Percentiles rank a stretch among this genome's conserved stretches.
These are phyloP conservation scores for Trachelus stipa DNA, from an alignment of 2,888 invertebrate genomes.

Conservation along the genomic window DNA sequence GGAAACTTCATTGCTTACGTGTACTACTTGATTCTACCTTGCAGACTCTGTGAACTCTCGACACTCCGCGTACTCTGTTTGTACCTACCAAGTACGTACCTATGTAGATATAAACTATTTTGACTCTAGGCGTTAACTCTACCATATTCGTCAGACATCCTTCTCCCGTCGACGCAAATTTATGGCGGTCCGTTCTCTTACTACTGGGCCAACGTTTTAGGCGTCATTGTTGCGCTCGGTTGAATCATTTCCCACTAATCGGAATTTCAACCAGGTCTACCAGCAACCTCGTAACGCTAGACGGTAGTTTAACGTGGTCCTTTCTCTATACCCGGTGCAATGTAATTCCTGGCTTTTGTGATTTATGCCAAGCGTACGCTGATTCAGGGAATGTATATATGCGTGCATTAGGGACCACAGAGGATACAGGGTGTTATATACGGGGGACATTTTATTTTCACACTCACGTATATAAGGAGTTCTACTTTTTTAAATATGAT, in stretches of 20 bases:
- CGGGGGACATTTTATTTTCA: background rate
- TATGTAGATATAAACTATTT: background rate
- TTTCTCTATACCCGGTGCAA: background rate
- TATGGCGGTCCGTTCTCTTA: background rate
- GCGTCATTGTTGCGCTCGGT: background rate
- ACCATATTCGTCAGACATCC: background rate
- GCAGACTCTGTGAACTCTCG: background rate
- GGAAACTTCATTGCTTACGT: background rate
- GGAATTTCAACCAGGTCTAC: background rate
- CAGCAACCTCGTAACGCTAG: background rate
- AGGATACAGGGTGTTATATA: background rate
- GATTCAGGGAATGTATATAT: background rate
- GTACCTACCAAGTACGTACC: background rate
- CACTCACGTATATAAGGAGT: background rate
- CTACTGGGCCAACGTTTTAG: background rate
- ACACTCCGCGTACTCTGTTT: background rate
- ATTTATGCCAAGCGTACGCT: background rate
- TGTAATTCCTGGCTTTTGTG: background rate
- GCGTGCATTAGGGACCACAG: background rate
- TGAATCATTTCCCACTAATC: background rate
- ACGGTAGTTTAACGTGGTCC: background rate
- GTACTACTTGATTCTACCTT: background rate
- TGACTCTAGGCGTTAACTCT: background rate
- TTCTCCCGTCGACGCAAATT: background rate
- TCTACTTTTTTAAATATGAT: background rate